Evolutionary conservation across 2,888 invertebrate genomes (phyloP), one percentile per base, ranked within the genome.

Genomic region (Lydus trimaculatus): DNA sequence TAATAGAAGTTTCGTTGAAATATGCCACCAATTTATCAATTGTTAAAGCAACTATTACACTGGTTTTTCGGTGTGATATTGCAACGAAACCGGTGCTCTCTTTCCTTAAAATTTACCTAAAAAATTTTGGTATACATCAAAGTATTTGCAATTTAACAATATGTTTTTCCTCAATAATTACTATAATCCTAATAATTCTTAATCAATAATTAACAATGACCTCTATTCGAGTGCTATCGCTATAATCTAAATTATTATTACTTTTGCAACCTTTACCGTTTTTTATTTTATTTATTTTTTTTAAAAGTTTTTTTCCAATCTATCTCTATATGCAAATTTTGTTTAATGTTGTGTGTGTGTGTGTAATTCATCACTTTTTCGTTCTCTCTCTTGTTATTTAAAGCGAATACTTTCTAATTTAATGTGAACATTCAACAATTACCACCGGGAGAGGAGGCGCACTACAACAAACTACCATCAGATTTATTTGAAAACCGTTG

Each of bases 171-270:
- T n/a, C n/a, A n/a, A n/a, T n/a, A 52, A 52, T 23, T 23, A 23
- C 71, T 71, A 75, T 43, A 62, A 70, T 67, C 52, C 70, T 70
- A 70, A 59, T 62, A 64, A 74, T 76, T 64, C 83, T 84, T 84
- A 84, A 76, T 77, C 82, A 84, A 80, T 84, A 84, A 83, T 82
- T 84, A 84, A 84, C 84, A 84, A 84, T 82, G 80, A 84, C 82
- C 82, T 83, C 76, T 77, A 75, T 76, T 77, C 78, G 76, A 76
- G 76, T 78, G 77, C 79, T 79, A 78, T 77, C 76, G 78, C 79
- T 80, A 80, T 73, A 63, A 52, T 52, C 52, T 52, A 52, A 52
- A 52, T 52, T 43, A n/a, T n/a, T 76, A 69, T 72, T 69, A 64
- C 52, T 52, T 67, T 66, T 52, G 52, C 66, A 65, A 64, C 28